Evolutionary conservation across 2,888 invertebrate genomes (phyloP).

Genomic region (Leptogaster cylindrica): DNA sequence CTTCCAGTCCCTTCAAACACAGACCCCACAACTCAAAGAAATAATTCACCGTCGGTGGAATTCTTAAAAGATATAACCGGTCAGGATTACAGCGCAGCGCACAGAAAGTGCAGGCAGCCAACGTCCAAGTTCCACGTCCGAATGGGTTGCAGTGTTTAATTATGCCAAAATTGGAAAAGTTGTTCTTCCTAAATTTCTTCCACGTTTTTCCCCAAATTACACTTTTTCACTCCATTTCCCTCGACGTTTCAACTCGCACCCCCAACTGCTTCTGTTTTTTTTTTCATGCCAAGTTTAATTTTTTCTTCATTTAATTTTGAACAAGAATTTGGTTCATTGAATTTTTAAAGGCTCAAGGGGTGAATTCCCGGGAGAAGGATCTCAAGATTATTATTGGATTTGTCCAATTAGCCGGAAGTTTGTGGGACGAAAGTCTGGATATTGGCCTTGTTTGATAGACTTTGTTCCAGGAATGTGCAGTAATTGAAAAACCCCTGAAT

Average conservation of each 20-base stretch:
- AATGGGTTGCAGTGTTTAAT: conserved; percentile 37
- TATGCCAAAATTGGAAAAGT: conserved; percentile 40
- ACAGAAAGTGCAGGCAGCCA: conserved; percentile 15
- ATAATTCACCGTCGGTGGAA: background rate
- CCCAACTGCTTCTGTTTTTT: background rate
- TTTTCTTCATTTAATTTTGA: conserved; percentile 38
- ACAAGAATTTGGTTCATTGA: conserved; percentile 39
- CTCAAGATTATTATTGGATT: conserved; percentile 37
- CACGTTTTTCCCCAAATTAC: conserved; percentile 13
- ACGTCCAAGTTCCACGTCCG: background rate
- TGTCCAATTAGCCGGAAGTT: conserved; percentile 38
- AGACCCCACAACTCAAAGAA: background rate
- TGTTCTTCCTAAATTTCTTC: conserved; percentile 25
- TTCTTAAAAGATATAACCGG: conserved; percentile 6
- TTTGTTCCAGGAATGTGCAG: conserved; percentile 35
- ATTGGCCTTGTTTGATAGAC: conserved; percentile 38
- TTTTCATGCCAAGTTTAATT: conserved; percentile 31
- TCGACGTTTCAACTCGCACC: background rate
- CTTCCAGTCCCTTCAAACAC: background rate
- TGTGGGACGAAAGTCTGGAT: conserved; percentile 31
- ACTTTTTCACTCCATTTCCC: conserved; percentile 28
- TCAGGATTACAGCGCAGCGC: conserved; percentile 3
- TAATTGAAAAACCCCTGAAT: conserved; percentile 36
- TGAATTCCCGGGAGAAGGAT: conserved; percentile 21
- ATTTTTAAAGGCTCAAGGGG: conserved; percentile 39